phyloP scores from a whole-genome alignment of 2,888 invertebrate genomes.

The Ctenicera cuprea region DNA sequence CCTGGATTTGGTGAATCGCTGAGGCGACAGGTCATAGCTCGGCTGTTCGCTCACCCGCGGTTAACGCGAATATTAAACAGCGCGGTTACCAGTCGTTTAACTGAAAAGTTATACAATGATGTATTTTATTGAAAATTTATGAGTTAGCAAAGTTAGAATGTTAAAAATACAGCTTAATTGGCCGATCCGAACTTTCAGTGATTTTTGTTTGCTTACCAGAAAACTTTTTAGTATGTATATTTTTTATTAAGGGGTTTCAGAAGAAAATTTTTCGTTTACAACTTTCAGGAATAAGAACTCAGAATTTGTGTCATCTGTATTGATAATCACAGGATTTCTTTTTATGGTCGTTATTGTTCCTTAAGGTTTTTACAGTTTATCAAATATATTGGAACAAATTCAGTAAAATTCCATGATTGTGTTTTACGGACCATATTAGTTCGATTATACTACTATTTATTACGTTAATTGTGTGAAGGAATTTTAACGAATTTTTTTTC shows the following conservation, averaged over 20 bases:
- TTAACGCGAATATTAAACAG: constrained; percentile 51
- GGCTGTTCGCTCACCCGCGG: constrained; percentile 43
- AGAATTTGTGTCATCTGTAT: no score
- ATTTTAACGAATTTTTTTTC: no score
- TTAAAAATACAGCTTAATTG: constrained; percentile 14
- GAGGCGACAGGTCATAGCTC: constrained; percentile 51
- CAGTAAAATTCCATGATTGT: no score
- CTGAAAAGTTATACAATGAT: constrained; percentile 41
- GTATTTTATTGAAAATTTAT: constrained; percentile 38
- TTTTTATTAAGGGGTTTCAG: background rate
- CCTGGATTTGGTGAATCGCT: constrained; percentile 48
- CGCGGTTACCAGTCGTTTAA: constrained; percentile 35
- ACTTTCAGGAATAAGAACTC: no score
- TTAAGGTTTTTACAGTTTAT: no score
- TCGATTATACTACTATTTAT: no score
- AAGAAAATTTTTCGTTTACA: background rate
- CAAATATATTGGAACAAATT: no score
- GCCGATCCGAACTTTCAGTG: background rate
- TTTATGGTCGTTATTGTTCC: no score
- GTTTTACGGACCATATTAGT: no score
- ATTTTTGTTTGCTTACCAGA: background rate
- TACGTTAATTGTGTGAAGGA: no score
- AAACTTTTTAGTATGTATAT: background rate
- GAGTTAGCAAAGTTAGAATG: constrained; percentile 11
- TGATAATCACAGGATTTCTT: no score